These are phyloP conservation scores for Apamea epomidion DNA, from an alignment of 2,888 invertebrate genomes.

Conservation along the genomic window DNA sequence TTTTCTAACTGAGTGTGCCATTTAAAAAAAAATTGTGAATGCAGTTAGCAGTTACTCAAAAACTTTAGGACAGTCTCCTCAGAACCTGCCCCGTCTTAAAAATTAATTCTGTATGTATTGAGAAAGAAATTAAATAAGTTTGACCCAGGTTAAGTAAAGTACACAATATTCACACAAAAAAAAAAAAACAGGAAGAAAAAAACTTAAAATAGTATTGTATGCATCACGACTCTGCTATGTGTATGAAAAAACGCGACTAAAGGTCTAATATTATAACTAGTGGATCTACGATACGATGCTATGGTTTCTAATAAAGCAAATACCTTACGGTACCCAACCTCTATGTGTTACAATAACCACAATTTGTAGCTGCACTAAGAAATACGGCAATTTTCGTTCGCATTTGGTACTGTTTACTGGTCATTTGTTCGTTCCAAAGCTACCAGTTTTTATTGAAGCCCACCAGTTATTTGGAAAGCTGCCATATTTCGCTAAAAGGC, in stretches of 20 bases:
- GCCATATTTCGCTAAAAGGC: conserved; percentile 43
- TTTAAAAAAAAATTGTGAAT: not conserved
- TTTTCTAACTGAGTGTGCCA: not conserved
- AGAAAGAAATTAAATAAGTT: too few relatives aligned
- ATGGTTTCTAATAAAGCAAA: conserved; percentile 4
- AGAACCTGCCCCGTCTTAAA: not conserved
- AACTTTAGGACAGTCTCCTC: not conserved
- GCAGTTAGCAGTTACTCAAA: not conserved
- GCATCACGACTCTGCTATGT: too few relatives aligned
- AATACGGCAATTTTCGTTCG: conserved; percentile 18
- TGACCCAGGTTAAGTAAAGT: too few relatives aligned
- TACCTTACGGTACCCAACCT: not conserved
- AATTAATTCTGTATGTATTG: not conserved
- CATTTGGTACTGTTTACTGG: conserved; percentile 27
- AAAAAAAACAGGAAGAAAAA: too few relatives aligned
- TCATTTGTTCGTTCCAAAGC: conserved; percentile 21
- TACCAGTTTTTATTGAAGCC: conserved; percentile 42
- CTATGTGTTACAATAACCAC: not conserved
- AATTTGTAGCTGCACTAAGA: conserved; percentile 10
- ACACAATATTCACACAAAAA: too few relatives aligned
- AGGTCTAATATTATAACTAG: not conserved
- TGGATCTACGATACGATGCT: too few relatives aligned
- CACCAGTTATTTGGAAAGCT: conserved; percentile 31
- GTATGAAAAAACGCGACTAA: not conserved
- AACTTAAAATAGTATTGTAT: too few relatives aligned